Evolutionary conservation across 2,888 invertebrate species (phyloP), one percentile per base, ranked within the genome.

Genomic region (Muscina levida): DNA sequence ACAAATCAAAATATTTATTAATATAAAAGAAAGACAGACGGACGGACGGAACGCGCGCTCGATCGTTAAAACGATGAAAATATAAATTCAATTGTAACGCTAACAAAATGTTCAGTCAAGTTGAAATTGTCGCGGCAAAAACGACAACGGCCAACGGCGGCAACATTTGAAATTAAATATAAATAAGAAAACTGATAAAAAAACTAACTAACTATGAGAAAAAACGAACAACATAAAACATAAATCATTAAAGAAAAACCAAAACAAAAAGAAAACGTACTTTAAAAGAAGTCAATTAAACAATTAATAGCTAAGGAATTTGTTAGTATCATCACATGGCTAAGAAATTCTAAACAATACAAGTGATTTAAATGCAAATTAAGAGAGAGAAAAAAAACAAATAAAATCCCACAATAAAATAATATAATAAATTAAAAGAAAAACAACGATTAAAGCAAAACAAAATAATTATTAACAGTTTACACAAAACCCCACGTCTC

Each of bases 61-160:
- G 24, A 72, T 66, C 85, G 42, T 59, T n/a, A n/a, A n/a, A n/a
- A n/a, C 56, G 31, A 31, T 31, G 31, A 31, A 31, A 31, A 74
- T 84, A 85, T 88, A 88, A 88, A 88, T 86, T 84, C 84, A 85
- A 85, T 84, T 82, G 82, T 84, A 84, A 83, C 83, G 83, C 79
- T 85, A 83, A 85, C 83, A 83, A 83, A 85, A 83, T 82, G 85
- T 84, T 88, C 88, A 88, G 88, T 88, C 85, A 84, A 83, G 85
- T 81, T 86, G 84, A 84, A 85, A 84, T 83, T 86, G 86, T 83
- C 79, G 83, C 82, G 74, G 66, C 77, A 57, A 83, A 72, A 74
- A 83, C 82, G 77, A 68, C 76, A 83, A 53, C 83, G 82, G 48
- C 26, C 31, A 8, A 31, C 72, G 79, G 77, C 82, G 75, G 75